phyloP scores from a whole-genome alignment of 1,140 invertebrate species.

The Cepaea nemoralis region DNA sequence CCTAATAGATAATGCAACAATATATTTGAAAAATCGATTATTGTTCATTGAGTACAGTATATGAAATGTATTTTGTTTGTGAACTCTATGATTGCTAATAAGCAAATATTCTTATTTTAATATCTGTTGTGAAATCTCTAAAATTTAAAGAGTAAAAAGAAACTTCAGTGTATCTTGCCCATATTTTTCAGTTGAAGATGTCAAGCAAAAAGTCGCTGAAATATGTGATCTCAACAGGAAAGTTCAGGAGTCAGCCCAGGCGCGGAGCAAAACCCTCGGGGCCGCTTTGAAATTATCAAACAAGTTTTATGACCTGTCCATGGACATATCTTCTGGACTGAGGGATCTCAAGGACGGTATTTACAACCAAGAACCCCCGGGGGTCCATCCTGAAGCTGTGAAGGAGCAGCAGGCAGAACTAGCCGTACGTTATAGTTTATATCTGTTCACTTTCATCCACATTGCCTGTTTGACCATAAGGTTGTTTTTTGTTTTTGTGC shows the following conservation, averaged over 20 bases:
- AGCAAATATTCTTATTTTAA: too few relatives aligned
- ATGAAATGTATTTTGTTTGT: too few relatives aligned
- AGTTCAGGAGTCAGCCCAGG: constrained; percentile 86
- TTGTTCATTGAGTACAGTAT: too few relatives aligned
- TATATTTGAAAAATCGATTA: too few relatives aligned
- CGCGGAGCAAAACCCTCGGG: constrained; percentile 85
- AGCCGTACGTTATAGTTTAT: constrained; percentile 72
- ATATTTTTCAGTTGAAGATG: constrained; percentile 76
- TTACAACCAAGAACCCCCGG: constrained; percentile 90
- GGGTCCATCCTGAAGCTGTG: constrained; percentile 80
- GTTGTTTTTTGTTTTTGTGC: too few relatives aligned
- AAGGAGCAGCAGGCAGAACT: constrained; percentile 92
- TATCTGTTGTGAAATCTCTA: too few relatives aligned
- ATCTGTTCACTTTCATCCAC: too few relatives aligned
- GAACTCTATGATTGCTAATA: too few relatives aligned
- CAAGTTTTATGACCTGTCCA: constrained; percentile 93
- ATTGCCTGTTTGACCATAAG: too few relatives aligned
- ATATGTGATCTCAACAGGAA: constrained; percentile 93
- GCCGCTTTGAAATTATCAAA: constrained; percentile 89
- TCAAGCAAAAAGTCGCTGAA: constrained; percentile 91
- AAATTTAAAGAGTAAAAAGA: too few relatives aligned
- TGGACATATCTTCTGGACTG: constrained; percentile 89
- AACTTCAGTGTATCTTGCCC: too few relatives aligned
- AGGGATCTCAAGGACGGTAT: constrained; percentile 91
- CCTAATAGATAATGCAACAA: too few relatives aligned